These are phyloP conservation scores for Gracilinanus agilis DNA, from an alignment of 2,113 vertebrate genomes.

Conservation along the genomic window DNA sequence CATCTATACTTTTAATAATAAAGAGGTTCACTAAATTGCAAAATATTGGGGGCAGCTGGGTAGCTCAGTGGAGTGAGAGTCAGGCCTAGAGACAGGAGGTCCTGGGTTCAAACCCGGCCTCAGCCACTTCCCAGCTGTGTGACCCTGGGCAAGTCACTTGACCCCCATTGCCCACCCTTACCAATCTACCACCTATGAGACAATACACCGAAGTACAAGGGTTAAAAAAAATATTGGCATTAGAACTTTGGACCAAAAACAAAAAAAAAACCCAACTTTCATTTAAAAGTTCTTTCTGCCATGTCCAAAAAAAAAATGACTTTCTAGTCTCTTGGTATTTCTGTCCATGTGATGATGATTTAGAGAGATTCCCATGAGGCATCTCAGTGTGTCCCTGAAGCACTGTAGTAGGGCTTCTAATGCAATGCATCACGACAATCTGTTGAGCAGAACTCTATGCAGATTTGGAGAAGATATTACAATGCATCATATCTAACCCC, in stretches of 20 bases:
- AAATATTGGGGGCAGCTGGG: too few species aligned
- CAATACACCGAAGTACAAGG: too few species aligned
- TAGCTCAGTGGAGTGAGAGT: too few species aligned
- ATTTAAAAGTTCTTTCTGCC: slow-evolving; percentile 63
- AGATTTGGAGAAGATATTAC: slow-evolving; percentile 66
- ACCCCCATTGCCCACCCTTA: too few species aligned
- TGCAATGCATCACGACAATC: slow-evolving; percentile 47
- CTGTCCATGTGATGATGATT: slow-evolving; percentile 61
- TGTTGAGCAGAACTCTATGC: slow-evolving; percentile 49
- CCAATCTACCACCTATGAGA: too few species aligned
- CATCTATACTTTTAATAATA: slow-evolving; percentile 51
- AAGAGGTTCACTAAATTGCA: slow-evolving; percentile 27
- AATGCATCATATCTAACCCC: slow-evolving; percentile 63
- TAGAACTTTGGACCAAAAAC: slow-evolving; percentile 13
- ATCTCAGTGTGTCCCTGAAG: slow-evolving; percentile 49
- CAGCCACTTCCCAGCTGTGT: too few species aligned
- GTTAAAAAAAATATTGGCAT: neutral
- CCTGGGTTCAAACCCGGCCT: too few species aligned
- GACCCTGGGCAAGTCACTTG: too few species aligned
- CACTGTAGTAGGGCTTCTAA: slow-evolving; percentile 27
- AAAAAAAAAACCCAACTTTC: slow-evolving; percentile 49
- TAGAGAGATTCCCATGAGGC: slow-evolving; percentile 49
- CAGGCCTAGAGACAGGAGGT: too few species aligned
- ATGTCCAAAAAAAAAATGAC: slow-evolving; percentile 46
- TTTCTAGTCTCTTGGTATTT: slow-evolving; percentile 63